phyloP scores from a whole-genome alignment of 1,140 invertebrate genomes.

The Aphaenogaster rudis region DNA sequence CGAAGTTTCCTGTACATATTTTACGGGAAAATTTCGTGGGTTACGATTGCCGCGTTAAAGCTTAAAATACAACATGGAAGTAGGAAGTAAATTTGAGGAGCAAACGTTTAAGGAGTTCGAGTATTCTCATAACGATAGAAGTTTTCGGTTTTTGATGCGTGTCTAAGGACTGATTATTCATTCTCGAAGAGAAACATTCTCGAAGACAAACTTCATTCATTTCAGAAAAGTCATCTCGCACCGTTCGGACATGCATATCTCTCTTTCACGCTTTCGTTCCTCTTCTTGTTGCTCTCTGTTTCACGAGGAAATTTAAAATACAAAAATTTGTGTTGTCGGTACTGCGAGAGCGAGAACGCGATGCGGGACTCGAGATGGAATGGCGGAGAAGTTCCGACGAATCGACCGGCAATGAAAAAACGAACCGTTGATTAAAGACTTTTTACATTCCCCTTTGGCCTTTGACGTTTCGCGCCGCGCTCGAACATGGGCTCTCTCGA shows the following conservation, averaged over 20 bases:
- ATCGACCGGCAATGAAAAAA: constrained; percentile 51
- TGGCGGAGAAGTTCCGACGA: constrained; percentile 40
- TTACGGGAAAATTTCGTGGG: background rate
- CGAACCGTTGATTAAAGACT: constrained; percentile 58
- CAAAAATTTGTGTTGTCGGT: constrained; percentile 42
- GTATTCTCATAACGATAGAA: constrained; percentile 1
- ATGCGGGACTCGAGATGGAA: constrained; percentile 48
- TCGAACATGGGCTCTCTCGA: constrained; percentile 8
- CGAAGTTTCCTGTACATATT: background rate
- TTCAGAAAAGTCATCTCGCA: background rate
- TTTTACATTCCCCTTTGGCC: constrained; percentile 49
- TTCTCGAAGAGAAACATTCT: background rate
- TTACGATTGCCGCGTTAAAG: constrained; percentile 16
- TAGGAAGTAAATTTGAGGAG: background rate
- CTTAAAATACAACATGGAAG: background rate
- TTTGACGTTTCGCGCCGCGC: constrained; percentile 32
- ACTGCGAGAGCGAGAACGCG: constrained; percentile 4
- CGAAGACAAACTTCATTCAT: too few relatives aligned
- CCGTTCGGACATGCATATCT: background rate
- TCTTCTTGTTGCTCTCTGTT: background rate
- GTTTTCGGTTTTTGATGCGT: background rate
- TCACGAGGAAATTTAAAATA: constrained; percentile 26
- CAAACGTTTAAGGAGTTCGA: background rate
- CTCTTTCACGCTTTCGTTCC: background rate
- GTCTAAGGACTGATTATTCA: background rate